Evolutionary conservation across 92 coral and sea anemone species (phyloP).

Genomic region (Zoanthus gigantus): DNA sequence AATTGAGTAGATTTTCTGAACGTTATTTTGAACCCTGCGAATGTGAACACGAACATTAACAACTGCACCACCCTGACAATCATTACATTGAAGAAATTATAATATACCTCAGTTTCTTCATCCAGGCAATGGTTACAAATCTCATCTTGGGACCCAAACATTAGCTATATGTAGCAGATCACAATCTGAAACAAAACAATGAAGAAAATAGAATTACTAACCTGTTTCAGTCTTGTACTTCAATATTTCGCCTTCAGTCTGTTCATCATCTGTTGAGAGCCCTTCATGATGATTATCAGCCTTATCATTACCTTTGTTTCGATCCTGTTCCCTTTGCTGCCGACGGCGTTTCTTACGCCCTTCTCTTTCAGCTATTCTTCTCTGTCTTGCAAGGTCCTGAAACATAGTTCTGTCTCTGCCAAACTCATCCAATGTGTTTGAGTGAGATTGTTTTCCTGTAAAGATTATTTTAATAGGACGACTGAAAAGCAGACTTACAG

Average conservation of each 20-base stretch:
- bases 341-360: slow-evolving; percentile 93
- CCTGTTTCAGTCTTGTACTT: slow-evolving; percentile 92
- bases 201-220: slow-evolving; percentile 41
- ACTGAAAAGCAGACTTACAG: no score
- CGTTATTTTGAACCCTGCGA: no score
- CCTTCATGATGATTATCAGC: slow-evolving; percentile 88
- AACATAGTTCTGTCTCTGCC: slow-evolving; percentile 77
- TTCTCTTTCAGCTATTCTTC: slow-evolving; percentile 94
- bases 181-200: slow-evolving; percentile 38
- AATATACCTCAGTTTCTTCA: slow-evolving; percentile 31
- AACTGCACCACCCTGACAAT: no score
- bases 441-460: slow-evolving; percentile 49
- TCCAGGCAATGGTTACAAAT: slow-evolving; percentile 21
- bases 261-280: slow-evolving; percentile 96
- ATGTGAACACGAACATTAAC: no score
- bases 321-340: slow-evolving; percentile 80
- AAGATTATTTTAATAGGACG: neutral
- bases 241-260: slow-evolving; percentile 86
- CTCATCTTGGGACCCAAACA: slow-evolving; percentile 20
- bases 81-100: neutral
- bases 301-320: slow-evolving; percentile 53
- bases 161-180: slow-evolving; percentile 26
- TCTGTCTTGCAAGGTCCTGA: slow-evolving; percentile 75
- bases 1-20: no score
- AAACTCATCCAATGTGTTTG: slow-evolving; percentile 71